Base-by-base conservation (phyloP, 2,113 vertebrate genomes). In the Zosterops lateralis region DNA sequence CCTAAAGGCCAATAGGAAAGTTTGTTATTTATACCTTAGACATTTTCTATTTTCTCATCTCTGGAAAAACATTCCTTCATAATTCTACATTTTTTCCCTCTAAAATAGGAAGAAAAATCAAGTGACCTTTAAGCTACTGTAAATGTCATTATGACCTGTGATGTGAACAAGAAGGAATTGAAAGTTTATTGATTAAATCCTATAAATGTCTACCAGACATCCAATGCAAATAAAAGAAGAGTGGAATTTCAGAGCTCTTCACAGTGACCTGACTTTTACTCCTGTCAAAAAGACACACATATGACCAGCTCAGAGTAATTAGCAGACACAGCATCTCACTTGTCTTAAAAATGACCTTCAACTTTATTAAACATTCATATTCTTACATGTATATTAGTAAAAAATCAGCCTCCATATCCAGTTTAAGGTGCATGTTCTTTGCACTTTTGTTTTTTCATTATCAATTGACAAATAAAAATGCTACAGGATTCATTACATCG, bases 131-230 rank as follows among this genome's bases (percentile, higher is more conserved):
- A 40, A 91, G 47, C 38, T 85, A 73, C 34, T 79, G 84, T 62
- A 96, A 95, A 95, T 94, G 73, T 75, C 89, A 95, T 93, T 96
- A 91, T 76, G 58, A 92, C 66, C 57, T 65, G 50, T 79, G 57
- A 84, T 75, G 48, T 75, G 91, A 93, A 79, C n/a, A 91, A 89
- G 70, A 92, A 78, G 18, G 56, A 94, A 89, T 28, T 54, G 17
- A 87, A 93, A 70, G 57, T 78, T 89, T 92, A 89, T 87, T 1
- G 42, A 84, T 84, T 84, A 60, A 82, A 38, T 91, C 50, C 57
- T 81, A 67, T 50, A 91, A 89, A 89, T 58, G 18, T 76, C 74
- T 78, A 82, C 57, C n/a, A 74, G 45, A n/a, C 3, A 7, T 79
- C 25, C 36, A 76, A 57, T 18, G 34, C 38, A 95, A 94, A 95